Conservation (phyloP, 2,797 vertebrate species). For the Enteromius trimaculatus region DNA sequence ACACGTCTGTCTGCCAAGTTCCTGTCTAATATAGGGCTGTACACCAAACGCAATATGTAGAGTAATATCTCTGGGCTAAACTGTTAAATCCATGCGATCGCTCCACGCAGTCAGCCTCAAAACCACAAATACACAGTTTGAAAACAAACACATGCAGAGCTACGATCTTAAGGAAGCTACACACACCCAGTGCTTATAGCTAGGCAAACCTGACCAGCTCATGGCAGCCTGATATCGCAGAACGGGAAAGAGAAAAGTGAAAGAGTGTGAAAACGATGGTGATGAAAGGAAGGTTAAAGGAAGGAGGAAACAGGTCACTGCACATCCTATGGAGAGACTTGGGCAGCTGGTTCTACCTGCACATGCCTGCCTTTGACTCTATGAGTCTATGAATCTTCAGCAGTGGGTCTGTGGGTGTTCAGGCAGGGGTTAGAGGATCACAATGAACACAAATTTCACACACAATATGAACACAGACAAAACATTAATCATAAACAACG, state of each 20-base stretch:
- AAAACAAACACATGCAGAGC: slow-evolving; percentile 54
- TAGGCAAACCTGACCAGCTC: slow-evolving; percentile 77
- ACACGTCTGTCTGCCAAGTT: slow-evolving; percentile 29
- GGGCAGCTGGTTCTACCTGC: slow-evolving; percentile 76
- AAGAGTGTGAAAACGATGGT: slow-evolving; percentile 23
- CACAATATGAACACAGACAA: neutral
- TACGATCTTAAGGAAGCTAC: slow-evolving; percentile 57
- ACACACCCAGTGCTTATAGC: slow-evolving; percentile 82
- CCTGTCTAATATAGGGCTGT: slow-evolving; percentile 23
- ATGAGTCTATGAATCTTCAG: slow-evolving; percentile 72
- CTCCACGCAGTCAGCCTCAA: slow-evolving; percentile 30
- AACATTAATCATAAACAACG: neutral
- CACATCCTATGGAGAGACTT: slow-evolving; percentile 62
- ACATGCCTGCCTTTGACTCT: slow-evolving; percentile 63
- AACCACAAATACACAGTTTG: slow-evolving; percentile 49
- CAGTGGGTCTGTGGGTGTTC: slow-evolving; percentile 70
- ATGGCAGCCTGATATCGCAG: slow-evolving; percentile 69
- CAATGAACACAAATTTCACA: neutral
- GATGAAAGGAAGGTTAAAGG: slow-evolving; percentile 33
- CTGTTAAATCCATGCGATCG: slow-evolving; percentile 31
- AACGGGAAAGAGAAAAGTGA: slow-evolving; percentile 60
- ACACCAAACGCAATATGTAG: slow-evolving; percentile 13
- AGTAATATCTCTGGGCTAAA: slow-evolving; percentile 33
- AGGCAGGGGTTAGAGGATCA: slow-evolving; percentile 58
- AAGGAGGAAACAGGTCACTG: slow-evolving; percentile 61